These are phyloP conservation scores for Halocynthia roretzi DNA, from an alignment of 23 tunicate genomes.

Conservation along the genomic window DNA sequence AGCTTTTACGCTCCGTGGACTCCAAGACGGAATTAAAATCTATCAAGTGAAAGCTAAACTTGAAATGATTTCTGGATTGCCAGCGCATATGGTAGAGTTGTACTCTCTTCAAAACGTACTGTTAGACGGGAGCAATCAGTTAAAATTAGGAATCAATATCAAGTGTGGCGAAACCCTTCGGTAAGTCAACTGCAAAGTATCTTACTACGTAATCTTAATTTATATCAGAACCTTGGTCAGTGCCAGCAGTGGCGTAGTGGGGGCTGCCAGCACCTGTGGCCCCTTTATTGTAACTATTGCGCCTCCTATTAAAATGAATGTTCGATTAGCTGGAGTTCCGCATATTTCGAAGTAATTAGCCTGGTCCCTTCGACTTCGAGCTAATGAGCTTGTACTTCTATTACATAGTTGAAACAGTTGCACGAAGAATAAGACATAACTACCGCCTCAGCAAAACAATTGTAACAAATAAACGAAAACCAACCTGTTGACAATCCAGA, in stretches of 20 bases:
- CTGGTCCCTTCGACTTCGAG: no score
- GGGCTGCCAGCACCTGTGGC: conserved; percentile 8
- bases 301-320: no score
- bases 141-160: conserved; percentile 41
- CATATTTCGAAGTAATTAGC: no score
- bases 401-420: no score
- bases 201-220: background rate
- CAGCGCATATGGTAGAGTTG: conserved; percentile 42
- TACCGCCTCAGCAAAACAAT: no score
- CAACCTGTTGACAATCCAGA: no score
- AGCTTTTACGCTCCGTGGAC: conserved; percentile 49
- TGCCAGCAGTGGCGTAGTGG: background rate
- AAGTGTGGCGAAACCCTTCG: conserved; percentile 38
- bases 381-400: no score
- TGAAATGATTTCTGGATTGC: conserved; percentile 56
- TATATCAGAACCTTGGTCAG: no score
- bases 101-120: conserved; percentile 10
- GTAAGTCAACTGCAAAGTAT: conserved; percentile 28
- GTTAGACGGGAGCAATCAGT: conserved; percentile 15
- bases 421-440: no score
- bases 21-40: conserved; percentile 49
- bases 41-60: conserved; percentile 51
- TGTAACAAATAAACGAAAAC: no score
- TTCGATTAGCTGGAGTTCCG: no score
- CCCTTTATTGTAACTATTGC: background rate